phyloP scores from a whole-genome alignment of 1,140 invertebrate genomes.

The Thereuonema tuberculata region DNA sequence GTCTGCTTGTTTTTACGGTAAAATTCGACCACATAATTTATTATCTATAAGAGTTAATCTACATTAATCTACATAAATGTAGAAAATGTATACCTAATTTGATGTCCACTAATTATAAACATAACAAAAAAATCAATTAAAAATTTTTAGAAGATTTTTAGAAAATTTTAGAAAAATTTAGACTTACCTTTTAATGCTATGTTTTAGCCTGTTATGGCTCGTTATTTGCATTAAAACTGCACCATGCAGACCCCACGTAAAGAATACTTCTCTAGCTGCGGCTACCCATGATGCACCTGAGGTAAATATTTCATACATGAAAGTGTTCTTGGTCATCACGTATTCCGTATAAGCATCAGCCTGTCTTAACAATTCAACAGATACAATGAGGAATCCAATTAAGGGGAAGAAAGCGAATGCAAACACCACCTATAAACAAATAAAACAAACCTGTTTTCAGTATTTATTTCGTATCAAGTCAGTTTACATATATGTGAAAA shows the following conservation, averaged over 20 bases:
- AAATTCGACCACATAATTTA: too few species aligned
- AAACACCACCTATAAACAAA: constrained; percentile 15
- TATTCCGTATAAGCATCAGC: constrained; percentile 1
- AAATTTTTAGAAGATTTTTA: neutral
- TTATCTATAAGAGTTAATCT: too few species aligned
- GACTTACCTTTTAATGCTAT: constrained; percentile 29
- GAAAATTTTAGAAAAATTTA: too few species aligned
- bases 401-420: constrained; percentile 18
- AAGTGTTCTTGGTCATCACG: constrained; percentile 6
- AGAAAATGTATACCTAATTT: too few species aligned
- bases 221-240: constrained; percentile 64
- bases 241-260: constrained; percentile 78
- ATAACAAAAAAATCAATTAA: neutral
- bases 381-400: constrained; percentile 16
- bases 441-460: too few species aligned
- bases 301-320: neutral
- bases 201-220: constrained; percentile 48
- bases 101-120: neutral
- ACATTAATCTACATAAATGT: too few species aligned
- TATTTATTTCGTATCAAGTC: too few species aligned
- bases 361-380: constrained; percentile 7
- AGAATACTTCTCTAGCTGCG: constrained; percentile 70
- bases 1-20: too few species aligned
- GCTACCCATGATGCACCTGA: constrained; percentile 53
- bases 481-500: too few species aligned